Base-by-base conservation (phyloP, 2,888 invertebrate genomes). In the Cryptocephalus primarius region DNA sequence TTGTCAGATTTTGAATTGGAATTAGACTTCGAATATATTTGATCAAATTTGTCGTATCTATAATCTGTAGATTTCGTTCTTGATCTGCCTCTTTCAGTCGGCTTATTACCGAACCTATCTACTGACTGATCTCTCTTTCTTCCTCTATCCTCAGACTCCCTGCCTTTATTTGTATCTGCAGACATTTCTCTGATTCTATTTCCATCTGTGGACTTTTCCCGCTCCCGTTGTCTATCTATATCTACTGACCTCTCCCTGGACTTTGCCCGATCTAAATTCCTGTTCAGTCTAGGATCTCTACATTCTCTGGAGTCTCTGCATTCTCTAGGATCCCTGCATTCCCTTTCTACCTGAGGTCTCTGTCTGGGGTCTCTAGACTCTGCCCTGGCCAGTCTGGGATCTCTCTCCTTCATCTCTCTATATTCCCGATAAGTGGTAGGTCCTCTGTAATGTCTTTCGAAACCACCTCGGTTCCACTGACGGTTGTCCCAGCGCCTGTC, bases 361-460 rank as follows among this genome's bases (percentile, higher is more conserved):
- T 54, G 51, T 46, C 50, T 39, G 11, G 48, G 41, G 11, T 43
- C 51, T 32, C 48, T 33, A 22, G 42, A 38, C 42, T 48, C 49
- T 4, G 11, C 2, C 12, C 12, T 36, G 6, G 12, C 12, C 10
- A 36, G 36, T 43, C 43, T 43, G 9, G 43, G 43, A 43, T 49
- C 45, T 46, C 55, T 44, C 43, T 58, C 58, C n/a, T 49, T 53
- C 54, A 56, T 55, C 44, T 60, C 59, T 33, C 54, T 51, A 40
- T 55, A 55, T 38, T 61, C 59, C 33, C 53, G 48, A 39, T 61
- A 60, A n/a, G 50, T 60, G 48, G 55, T 50, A 10, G 61, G 59
- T 42, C 57, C 58, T 34, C 56, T 46, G 34, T 45, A 48, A 13
- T 50, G 43, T 8, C 44, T n/a, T 13, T 53, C 48, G 13, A 44